phyloP scores from a whole-genome alignment of 2,113 vertebrate genomes.

The Xiphophorus hellerii region DNA sequence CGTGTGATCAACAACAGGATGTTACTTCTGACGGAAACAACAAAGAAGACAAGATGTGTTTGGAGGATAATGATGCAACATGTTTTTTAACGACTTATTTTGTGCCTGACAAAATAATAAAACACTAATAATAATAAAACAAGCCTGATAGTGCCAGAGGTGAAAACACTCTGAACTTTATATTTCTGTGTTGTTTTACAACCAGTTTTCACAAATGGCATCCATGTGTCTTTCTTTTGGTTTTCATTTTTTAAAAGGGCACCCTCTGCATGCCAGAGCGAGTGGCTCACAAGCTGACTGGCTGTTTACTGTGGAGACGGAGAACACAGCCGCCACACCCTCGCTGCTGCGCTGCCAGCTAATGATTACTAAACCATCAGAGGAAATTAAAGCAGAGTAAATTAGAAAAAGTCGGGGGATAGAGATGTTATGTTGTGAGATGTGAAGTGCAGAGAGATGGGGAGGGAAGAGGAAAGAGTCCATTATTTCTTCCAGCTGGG shows the following conservation, averaged over 20 bases:
- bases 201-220: conserved; percentile 56
- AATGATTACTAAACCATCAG: conserved; percentile 36
- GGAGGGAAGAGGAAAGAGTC: conserved; percentile 46
- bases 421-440: not conserved
- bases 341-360: conserved; percentile 20
- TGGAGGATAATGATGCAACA: no score
- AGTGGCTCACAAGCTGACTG: conserved; percentile 58
- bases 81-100: no score
- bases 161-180: conserved; percentile 13
- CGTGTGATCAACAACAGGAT: no score
- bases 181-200: conserved; percentile 4
- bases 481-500: conserved; percentile 79
- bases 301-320: conserved; percentile 67
- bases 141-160: conserved; percentile 33
- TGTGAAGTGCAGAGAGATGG: conserved; percentile 11
- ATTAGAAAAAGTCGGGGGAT: conserved; percentile 4
- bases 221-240: conserved; percentile 62
- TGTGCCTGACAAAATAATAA: no score
- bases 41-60: no score
- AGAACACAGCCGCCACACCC: conserved; percentile 66
- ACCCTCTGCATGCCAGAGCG: conserved; percentile 57
- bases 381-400: conserved; percentile 23
- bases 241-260: conserved; percentile 30
- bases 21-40: no score
- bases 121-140: conserved; percentile 3